Evolutionary conservation across 2,888 invertebrate species (phyloP).

Genomic region (Axea sp.): DNA sequence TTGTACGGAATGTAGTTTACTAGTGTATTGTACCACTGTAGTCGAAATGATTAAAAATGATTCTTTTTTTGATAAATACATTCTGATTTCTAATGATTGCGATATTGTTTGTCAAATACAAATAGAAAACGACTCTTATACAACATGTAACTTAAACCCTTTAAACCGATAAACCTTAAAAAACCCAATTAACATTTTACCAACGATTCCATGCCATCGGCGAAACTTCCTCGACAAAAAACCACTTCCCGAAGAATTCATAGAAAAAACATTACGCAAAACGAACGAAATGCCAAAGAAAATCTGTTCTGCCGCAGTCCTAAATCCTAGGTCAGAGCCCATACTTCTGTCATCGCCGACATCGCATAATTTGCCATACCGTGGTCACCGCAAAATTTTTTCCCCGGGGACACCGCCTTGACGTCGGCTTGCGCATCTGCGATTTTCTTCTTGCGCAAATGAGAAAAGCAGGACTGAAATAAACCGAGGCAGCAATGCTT

Average conservation of each 20-base stretch:
- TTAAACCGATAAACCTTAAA: too few species aligned
- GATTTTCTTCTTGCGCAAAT: conserved; percentile 47
- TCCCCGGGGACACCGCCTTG: neutral
- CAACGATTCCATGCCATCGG: conserved; percentile 6
- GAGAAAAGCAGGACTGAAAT: conserved; percentile 45
- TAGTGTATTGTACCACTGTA: too few species aligned
- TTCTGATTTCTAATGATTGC: too few species aligned
- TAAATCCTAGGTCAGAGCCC: conserved; percentile 35
- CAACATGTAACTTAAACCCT: too few species aligned
- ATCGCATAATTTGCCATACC: conserved; percentile 36
- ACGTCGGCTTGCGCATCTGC: conserved; percentile 9
- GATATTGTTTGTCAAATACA: too few species aligned
- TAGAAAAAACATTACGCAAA: conserved; percentile 31
- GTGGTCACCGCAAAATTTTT: conserved; percentile 4
- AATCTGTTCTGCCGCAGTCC: conserved; percentile 4
- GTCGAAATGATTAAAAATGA: too few species aligned
- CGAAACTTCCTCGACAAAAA: conserved; percentile 11
- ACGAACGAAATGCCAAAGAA: conserved; percentile 21
- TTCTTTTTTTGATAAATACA: too few species aligned
- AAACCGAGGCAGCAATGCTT: conserved; percentile 23
- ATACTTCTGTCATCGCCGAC: conserved; percentile 33
- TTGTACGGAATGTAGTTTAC: too few species aligned
- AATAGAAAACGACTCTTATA: too few species aligned
- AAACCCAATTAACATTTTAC: conserved; percentile 22
- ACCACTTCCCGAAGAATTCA: conserved; percentile 10